These are phyloP conservation scores for Scaptomyza graminum DNA, from an alignment of 1,140 invertebrate genomes.

Conservation along the genomic window DNA sequence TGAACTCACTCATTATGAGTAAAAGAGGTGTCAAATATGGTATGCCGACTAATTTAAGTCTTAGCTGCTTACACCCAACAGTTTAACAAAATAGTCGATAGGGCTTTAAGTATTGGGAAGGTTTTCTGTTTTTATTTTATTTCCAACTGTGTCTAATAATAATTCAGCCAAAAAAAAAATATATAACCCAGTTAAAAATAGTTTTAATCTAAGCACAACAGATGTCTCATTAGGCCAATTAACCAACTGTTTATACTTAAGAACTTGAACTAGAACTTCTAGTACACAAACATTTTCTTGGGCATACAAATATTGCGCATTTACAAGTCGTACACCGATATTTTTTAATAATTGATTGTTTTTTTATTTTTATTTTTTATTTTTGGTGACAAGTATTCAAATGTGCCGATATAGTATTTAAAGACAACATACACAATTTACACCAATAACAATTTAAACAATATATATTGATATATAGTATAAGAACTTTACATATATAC, in stretches of 20 bases:
- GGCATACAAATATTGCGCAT: constrained; percentile 14
- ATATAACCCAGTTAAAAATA: constrained; percentile 12
- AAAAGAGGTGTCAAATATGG: neutral
- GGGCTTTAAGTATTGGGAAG: too few relatives aligned
- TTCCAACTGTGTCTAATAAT: too few relatives aligned
- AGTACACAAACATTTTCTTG: neutral
- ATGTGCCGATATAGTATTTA: constrained; percentile 52
- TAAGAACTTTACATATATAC: constrained; percentile 40
- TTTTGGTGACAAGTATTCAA: constrained; percentile 37
- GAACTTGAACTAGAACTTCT: neutral
- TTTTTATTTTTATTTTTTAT: constrained; percentile 5
- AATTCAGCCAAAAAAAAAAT: neutral
- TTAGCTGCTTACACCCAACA: neutral
- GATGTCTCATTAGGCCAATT: neutral
- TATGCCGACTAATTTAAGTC: neutral
- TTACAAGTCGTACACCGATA: constrained; percentile 32
- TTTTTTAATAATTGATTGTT: constrained; percentile 12
- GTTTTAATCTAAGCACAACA: neutral
- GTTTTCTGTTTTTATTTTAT: too few relatives aligned
- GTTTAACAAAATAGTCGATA: too few relatives aligned
- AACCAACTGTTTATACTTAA: neutral
- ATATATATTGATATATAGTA: constrained; percentile 46
- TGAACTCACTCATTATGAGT: too few relatives aligned
- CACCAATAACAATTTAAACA: constrained; percentile 55
- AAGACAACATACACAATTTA: constrained; percentile 45